A percentile compares a stretch with the other conserved stretches of the same genome.
phyloP scores from a whole-genome alignment of 2,113 vertebrate species.

The Steatornis caripensis region DNA sequence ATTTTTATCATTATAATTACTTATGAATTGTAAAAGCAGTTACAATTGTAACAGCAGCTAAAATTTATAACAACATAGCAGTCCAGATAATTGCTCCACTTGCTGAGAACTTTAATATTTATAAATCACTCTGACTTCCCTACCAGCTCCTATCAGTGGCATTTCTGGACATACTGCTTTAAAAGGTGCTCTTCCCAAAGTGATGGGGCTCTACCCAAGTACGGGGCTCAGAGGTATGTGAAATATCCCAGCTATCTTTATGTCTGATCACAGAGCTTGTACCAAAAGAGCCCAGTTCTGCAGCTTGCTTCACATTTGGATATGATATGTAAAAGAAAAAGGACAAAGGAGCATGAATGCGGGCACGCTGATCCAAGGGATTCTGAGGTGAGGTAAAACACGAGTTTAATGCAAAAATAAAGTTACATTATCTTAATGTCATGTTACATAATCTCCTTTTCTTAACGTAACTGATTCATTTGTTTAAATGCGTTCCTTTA shows the following conservation, averaged over 20 bases:
- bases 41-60: neutral
- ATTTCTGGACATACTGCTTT: neutral
- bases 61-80: neutral
- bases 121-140: neutral
- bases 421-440: neutral
- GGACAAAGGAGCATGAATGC: neutral
- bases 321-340: neutral
- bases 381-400: neutral
- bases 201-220: neutral
- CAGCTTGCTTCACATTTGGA: neutral
- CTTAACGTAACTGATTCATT: neutral
- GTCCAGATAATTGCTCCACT: neutral
- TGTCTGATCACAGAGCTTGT: neutral
- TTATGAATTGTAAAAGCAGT: neutral
- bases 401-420: neutral
- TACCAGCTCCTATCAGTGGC: neutral
- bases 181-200: neutral
- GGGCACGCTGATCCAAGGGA: neutral
- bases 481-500: neutral
- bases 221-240: neutral
- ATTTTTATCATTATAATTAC: neutral
- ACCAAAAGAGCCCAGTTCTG: neutral
- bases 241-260: neutral
- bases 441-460: neutral
- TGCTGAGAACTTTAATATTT: neutral